Conservation (phyloP, 1,140 invertebrate genomes). For the Trichonephila clavipes region DNA sequence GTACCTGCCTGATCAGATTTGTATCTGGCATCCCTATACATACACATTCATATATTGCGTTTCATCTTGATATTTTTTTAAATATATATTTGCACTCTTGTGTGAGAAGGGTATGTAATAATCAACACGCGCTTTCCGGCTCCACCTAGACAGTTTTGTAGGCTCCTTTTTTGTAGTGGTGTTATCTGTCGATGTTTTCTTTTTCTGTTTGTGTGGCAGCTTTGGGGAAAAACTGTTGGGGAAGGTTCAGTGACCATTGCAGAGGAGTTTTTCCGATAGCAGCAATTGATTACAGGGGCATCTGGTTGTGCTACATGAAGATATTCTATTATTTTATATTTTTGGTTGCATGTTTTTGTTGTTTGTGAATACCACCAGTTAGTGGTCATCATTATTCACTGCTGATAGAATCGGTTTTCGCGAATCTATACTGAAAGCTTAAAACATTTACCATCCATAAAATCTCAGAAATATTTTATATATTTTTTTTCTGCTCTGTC, state of each 20-base stretch:
- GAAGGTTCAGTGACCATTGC: conserved; percentile 48
- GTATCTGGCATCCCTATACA: conserved; percentile 30
- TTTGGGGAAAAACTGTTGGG: not conserved
- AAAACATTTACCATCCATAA: too few species aligned
- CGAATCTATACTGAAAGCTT: too few species aligned
- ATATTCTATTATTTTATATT: not conserved
- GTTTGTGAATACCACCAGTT: not conserved
- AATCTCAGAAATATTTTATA: too few species aligned
- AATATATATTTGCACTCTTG: conserved; percentile 55
- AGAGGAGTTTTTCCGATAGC: not conserved
- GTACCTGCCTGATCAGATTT: conserved; percentile 34
- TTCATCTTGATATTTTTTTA: conserved; percentile 55
- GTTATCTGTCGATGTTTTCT: conserved; percentile 8
- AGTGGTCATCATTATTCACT: not conserved
- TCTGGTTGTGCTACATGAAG: not conserved
- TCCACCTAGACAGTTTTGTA: conserved; percentile 60
- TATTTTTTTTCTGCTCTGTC: too few species aligned
- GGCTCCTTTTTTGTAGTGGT: conserved; percentile 9
- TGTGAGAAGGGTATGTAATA: conserved; percentile 42
- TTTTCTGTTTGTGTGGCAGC: not conserved
- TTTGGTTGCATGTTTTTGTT: not conserved
- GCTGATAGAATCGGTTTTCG: too few species aligned
- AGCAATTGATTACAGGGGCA: not conserved
- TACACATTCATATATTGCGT: not conserved
- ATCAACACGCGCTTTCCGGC: conserved; percentile 27